Evolutionary conservation across 2,888 invertebrate species (phyloP), one percentile per base, ranked within the genome.

Genomic region (Nysson spinosus): DNA sequence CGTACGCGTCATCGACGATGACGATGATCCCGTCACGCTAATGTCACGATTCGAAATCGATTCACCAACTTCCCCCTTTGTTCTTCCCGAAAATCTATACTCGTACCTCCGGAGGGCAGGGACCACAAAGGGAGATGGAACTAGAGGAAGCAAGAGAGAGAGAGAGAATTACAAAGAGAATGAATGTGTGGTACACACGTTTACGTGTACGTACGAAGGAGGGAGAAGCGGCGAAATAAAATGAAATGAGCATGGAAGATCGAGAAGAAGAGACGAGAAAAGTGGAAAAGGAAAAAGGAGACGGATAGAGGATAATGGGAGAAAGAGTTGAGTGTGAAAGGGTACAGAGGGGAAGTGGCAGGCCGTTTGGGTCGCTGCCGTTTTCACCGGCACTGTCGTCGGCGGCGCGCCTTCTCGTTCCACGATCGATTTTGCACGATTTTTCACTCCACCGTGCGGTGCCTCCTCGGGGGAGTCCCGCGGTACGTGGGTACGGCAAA

Each of bases 361-460:
- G 50, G 60, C 57, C 61, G 68, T 73, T 76, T 73, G 63, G 65
- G 71, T 71, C 77, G n/a, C n/a, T n/a, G n/a, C n/a, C n/a, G n/a
- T n/a, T n/a, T n/a, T n/a, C n/a, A n/a, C n/a, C n/a, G n/a, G n/a
- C n/a, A n/a, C n/a, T n/a, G 75, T 50, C 66, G 77, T 71, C 56
- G 61, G 54, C 54, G 67, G 56, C 75, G 65, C 75, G 58, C 73
- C 74, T 69, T 66, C 58, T 61, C 52, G 61, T 58, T 66, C 51
- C 40, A 42, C 74, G 69, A 77, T 76, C 77, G 75, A 76, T 76
- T 76, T 76, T 76, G 74, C 69, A 51, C 77, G 71, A 76, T 75
- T 77, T 75, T 75, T 77, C 75, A 75, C 64, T 65, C 28, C 55
- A 30, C 19, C 63, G 58, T 40, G 71, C 42, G 47, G 46, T 51